Evolutionary conservation across 2,888 invertebrate species (phyloP).

Genomic region (Sesia apiformis): DNA sequence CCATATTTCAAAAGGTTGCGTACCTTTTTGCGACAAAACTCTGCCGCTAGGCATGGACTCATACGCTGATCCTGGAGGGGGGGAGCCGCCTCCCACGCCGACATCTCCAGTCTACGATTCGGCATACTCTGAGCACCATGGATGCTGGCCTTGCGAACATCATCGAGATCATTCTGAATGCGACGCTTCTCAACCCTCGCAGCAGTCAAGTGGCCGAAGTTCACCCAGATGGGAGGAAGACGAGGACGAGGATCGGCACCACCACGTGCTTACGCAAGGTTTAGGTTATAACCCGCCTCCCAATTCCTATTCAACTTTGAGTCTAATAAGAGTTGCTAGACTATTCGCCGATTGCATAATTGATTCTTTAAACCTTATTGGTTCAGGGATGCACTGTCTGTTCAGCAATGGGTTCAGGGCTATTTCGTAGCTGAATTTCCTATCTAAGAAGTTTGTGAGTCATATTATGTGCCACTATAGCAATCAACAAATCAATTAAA

Average conservation of each 20-base stretch:
- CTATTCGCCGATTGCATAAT: no score
- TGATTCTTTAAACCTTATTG: no score
- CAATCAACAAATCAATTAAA: no score
- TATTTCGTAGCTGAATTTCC: no score
- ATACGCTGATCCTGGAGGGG: conserved; percentile 60
- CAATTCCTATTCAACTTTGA: not conserved
- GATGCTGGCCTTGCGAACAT: conserved; percentile 66
- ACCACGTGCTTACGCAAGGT: conserved; percentile 59
- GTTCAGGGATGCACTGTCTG: no score
- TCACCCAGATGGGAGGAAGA: conserved; percentile 66
- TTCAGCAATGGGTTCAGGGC: no score
- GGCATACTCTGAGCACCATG: conserved; percentile 66
- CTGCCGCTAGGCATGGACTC: conserved; percentile 62
- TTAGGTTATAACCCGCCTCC: conserved; percentile 24
- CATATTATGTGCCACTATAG: no score
- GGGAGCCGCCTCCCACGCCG: conserved; percentile 58
- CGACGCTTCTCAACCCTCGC: conserved; percentile 52
- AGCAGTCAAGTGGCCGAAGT: conserved; percentile 59
- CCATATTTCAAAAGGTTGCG: not conserved
- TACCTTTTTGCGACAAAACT: conserved; percentile 4
- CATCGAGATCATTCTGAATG: conserved; percentile 50
- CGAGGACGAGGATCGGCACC: conserved; percentile 57
- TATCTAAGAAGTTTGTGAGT: no score
- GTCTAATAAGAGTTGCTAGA: no score
- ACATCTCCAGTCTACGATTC: conserved; percentile 68